Base-by-base conservation (phyloP, 2,113 vertebrate genomes). In the Crocuta crocuta region DNA sequence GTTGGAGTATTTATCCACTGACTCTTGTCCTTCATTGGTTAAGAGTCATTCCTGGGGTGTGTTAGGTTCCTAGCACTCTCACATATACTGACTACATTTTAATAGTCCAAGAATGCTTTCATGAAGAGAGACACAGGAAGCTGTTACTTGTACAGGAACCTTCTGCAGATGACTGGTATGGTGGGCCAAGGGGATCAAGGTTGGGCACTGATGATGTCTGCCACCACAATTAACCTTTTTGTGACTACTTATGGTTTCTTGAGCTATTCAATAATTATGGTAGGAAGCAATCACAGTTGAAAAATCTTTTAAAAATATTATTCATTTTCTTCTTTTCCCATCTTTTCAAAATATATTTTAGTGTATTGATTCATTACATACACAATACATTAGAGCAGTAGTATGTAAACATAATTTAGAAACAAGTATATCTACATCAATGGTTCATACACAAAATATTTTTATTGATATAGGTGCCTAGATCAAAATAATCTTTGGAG, bases 311-410 rank as follows among this genome's bases (percentile, higher is more conserved):
- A 45, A 93, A 93, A 70, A n/a, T 63, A 85, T 48, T 66, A 81
- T 21, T 88, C 12, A 65, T 65, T 91, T 82, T 87, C 28, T 48
- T 5, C 76, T 80, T 78, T 70, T 35, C 39, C 17, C 21, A 80
- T 19, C 4, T n/a, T 84, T 96, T 92, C 58, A 95, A 89, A 89
- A 73, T 88, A 0, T 71, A 89, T 82, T 78, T 93, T 84, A 91
- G 45, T 93, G 28, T 81, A 53, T 53, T 76, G 43, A 24, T 53
- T 88, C 71, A 82, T 76, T 55, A 81, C 35, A 10, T 28, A 83
- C 11, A 43, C n/a, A 85, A 88, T 68, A 65, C 21, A 71, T 65
- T 55, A 89, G 23, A 81, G 68, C 16, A 45, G 24, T 58, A 66
- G 33, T 39, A 86, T 7, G 74, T n/a, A 83, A 61, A 76, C 84